These are phyloP conservation scores for Pangasius mekongensis DNA, from an alignment of 2,797 vertebrate species.

Conservation along the genomic window DNA sequence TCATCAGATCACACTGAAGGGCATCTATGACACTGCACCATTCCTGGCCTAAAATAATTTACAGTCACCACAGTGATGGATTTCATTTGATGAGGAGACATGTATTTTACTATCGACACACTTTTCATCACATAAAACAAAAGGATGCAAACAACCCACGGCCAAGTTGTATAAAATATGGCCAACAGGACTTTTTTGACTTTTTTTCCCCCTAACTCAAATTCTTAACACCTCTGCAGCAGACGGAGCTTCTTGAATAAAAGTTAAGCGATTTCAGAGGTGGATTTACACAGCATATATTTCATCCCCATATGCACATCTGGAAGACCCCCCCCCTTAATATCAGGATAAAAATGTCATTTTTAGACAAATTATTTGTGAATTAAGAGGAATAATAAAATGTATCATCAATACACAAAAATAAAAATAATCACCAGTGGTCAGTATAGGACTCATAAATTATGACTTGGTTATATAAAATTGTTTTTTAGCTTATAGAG, in stretches of 20 bases:
- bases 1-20: conserved; percentile 72
- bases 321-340: conserved; percentile 19
- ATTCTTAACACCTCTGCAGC: conserved; percentile 10
- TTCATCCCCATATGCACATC: conserved; percentile 20
- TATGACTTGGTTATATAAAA: no score
- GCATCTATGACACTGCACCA: conserved; percentile 59
- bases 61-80: conserved; percentile 61
- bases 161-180: conserved; percentile 11
- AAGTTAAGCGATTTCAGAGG: neutral
- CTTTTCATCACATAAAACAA: conserved; percentile 55
- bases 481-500: neutral
- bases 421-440: neutral
- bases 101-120: conserved; percentile 62
- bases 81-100: conserved; percentile 53
- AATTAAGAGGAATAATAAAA: neutral
- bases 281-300: conserved; percentile 29
- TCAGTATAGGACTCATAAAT: neutral
- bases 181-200: neutral
- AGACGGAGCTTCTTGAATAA: conserved; percentile 40
- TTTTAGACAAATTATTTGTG: neutral
- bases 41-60: conserved; percentile 65
- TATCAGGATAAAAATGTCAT: neutral
- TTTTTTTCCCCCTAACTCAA: neutral
- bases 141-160: conserved; percentile 55
- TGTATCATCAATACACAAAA: neutral